Evolutionary conservation across 2,888 invertebrate species (phyloP).

Genomic region (Carpatolechia fugitivella): DNA sequence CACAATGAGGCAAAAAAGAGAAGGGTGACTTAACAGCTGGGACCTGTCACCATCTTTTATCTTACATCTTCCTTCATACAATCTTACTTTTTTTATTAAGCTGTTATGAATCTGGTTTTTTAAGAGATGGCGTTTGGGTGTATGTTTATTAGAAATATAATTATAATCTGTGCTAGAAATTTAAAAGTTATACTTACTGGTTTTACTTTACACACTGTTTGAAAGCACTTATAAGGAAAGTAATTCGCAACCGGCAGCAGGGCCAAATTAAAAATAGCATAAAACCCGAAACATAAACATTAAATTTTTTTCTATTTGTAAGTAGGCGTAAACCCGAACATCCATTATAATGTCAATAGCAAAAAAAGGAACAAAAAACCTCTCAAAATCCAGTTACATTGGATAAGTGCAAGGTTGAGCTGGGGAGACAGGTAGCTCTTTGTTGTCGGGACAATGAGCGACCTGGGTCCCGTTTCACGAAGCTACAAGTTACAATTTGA

Average conservation of each 20-base stretch:
- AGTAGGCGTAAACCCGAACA: conserved; percentile 3
- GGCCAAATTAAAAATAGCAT: no score
- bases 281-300: neutral
- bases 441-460: conserved; percentile 49
- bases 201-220: no score
- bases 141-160: no score
- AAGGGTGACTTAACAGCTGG: neutral
- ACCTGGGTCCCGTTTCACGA: no score
- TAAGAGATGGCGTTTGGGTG: no score
- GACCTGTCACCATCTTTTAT: neutral
- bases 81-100: neutral
- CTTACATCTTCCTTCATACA: neutral
- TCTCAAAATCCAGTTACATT: conserved; percentile 25
- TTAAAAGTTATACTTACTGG: no score
- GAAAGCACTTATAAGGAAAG: no score
- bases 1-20: neutral
- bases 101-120: no score
- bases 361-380: conserved; percentile 13
- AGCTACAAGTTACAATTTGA: no score
- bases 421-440: conserved; percentile 56
- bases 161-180: no score
- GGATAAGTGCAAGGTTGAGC: conserved; percentile 37
- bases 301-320: neutral
- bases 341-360: neutral
- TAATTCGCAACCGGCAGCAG: no score